A percentile compares a stretch with the other conserved stretches of the same genome.
These are phyloP conservation scores for Agrochola circellaris DNA, from an alignment of 2,888 invertebrate species.

Conservation along the genomic window DNA sequence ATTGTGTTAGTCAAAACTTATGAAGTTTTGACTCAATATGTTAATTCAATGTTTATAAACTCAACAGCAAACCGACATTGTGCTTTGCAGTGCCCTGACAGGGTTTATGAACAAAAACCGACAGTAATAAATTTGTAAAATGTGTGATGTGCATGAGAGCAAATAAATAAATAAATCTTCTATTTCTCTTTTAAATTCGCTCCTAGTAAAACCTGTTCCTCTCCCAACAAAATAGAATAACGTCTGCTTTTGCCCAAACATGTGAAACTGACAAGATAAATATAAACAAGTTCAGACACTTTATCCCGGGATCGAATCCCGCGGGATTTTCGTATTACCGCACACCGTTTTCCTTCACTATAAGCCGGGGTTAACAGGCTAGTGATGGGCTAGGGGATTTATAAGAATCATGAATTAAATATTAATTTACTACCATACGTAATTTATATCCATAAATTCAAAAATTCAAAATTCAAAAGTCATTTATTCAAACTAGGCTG, in stretches of 20 bases:
- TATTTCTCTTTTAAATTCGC: background rate
- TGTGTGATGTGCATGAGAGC: too few species aligned
- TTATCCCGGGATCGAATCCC: slow-evolving; percentile 54
- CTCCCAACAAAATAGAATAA: slow-evolving; percentile 50
- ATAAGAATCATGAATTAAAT: slow-evolving; percentile 25
- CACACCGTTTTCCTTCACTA: slow-evolving; percentile 40
- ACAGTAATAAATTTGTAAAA: too few species aligned
- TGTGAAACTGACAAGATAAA: slow-evolving; percentile 56
- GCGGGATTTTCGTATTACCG: slow-evolving; percentile 47
- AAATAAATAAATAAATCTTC: too few species aligned
- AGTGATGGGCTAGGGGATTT: slow-evolving; percentile 23
- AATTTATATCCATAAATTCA: too few species aligned
- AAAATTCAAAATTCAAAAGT: too few species aligned
- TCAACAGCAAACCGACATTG: too few species aligned
- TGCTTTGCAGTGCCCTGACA: too few species aligned
- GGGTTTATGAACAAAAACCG: too few species aligned
- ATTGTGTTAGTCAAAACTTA: too few species aligned
- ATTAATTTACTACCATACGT: slow-evolving; percentile 16
- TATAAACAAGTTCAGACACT: slow-evolving; percentile 58
- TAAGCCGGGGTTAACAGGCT: slow-evolving; percentile 22
- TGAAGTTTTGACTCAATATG: too few species aligned
- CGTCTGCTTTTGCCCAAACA: slow-evolving; percentile 24
- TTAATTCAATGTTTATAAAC: too few species aligned
- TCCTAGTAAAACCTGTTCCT: background rate
- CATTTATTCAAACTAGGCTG: too few species aligned